Evolutionary conservation across 2,797 vertebrate species (phyloP), one percentile per base, ranked within the genome.

Genomic region (Anguilla marmorata): DNA sequence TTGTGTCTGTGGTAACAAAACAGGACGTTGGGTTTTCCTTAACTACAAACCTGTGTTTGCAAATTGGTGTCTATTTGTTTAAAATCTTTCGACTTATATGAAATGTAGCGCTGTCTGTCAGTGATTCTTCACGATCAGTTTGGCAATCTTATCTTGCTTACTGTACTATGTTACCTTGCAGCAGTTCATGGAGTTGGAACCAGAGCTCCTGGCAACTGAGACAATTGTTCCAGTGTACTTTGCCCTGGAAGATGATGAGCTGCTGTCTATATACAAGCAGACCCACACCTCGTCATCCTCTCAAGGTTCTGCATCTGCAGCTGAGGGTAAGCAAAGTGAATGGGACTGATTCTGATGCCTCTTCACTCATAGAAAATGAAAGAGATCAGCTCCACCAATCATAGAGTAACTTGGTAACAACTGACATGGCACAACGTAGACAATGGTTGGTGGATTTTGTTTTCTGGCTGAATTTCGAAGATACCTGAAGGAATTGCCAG

Each of bases 151-250:
- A 0, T 63, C 6, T 3, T 85, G 58, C 91, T 50, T 79, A 89
- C n/a, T 52, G 48, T 79, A 89, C n/a, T 52, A 86, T 88, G 0
- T 0, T n/a, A 48, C 83, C n/a, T 2, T 89, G 76, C 89, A 99
- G 99, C 98, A 99, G 95, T 99, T 99, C 94, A 99, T 99, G 98
- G 99, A 98, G 95, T 96, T 98, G 50, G 99, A 99, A 95, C 99
- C 98, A 0, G 99, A 99, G 94, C 98, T 99, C 97, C 93, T 99
- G 91, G 97, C 98, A 63, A 99, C 98, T 82, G 99, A 99, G 95
- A 99, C 98, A 87, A 94, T 97, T 0, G 97, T 99, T 79, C 99
- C 99, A 0, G 98, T 99, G 88, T 99, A 99, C 94, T 99, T 99
- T 74, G 98, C 99, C 0, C 95, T 99, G 93, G 99, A 99, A 89